These are phyloP conservation scores for Pterocles burchelli DNA, from an alignment of 2,113 vertebrate species.

Conservation along the genomic window DNA sequence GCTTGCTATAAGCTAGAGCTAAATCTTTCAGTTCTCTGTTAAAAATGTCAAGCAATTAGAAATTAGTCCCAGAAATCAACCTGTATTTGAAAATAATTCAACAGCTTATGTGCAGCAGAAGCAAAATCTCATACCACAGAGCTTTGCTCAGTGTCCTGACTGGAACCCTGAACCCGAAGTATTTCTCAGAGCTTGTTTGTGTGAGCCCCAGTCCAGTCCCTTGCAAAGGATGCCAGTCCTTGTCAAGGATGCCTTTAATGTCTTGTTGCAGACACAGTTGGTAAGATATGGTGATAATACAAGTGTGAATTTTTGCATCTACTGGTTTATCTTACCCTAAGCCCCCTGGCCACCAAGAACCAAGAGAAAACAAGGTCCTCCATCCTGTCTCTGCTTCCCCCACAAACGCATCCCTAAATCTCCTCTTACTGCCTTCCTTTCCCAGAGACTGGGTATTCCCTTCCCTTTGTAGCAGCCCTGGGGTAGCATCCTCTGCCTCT, in stretches of 20 bases:
- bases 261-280: neutral
- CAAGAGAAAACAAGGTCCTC: neutral
- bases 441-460: neutral
- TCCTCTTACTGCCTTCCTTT: neutral
- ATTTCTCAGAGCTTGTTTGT: neutral
- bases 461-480: neutral
- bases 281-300: neutral
- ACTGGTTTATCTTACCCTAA: neutral
- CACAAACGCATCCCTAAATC: rapidly evolving
- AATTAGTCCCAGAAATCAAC: neutral
- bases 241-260: neutral
- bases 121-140: neutral
- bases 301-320: neutral
- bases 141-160: rapidly evolving
- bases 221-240: neutral
- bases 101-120: neutral
- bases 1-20: neutral
- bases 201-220: neutral
- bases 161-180: neutral
- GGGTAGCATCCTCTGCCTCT: neutral
- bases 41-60: neutral
- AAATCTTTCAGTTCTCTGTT: neutral
- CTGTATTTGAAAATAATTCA: neutral
- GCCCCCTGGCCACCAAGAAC: neutral
- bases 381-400: neutral